These are phyloP conservation scores for Vulpes ferrilata DNA, from an alignment of 2,113 vertebrate genomes.

Conservation along the genomic window DNA sequence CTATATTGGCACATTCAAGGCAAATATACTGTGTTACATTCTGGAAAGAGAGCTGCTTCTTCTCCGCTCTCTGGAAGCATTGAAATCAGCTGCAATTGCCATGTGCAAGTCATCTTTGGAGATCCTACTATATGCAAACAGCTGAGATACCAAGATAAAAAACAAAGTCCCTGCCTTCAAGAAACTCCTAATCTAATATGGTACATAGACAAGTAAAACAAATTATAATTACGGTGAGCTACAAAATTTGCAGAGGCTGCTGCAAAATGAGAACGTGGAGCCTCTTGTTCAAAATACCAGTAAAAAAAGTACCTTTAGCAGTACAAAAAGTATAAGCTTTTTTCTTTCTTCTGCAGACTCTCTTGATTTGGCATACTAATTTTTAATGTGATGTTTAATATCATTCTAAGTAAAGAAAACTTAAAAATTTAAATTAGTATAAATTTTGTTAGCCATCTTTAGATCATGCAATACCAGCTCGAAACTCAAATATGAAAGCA, in stretches of 20 bases:
- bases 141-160: background rate
- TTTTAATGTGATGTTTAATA: background rate
- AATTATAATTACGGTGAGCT: background rate
- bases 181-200: background rate
- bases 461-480: background rate
- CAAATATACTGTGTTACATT: background rate
- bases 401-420: constrained; percentile 25
- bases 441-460: background rate
- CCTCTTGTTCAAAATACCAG: background rate
- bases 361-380: background rate
- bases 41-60: background rate
- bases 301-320: background rate
- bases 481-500: constrained; percentile 1
- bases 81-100: background rate
- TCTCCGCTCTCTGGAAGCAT: background rate
- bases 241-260: background rate
- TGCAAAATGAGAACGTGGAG: background rate
- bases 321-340: background rate
- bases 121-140: background rate
- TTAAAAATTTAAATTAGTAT: constrained; percentile 32
- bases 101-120: background rate
- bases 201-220: background rate
- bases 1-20: background rate
- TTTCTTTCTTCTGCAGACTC: background rate
- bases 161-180: background rate